phyloP scores from a whole-genome alignment of 1,140 invertebrate genomes.

The Tenebrio molitor region DNA sequence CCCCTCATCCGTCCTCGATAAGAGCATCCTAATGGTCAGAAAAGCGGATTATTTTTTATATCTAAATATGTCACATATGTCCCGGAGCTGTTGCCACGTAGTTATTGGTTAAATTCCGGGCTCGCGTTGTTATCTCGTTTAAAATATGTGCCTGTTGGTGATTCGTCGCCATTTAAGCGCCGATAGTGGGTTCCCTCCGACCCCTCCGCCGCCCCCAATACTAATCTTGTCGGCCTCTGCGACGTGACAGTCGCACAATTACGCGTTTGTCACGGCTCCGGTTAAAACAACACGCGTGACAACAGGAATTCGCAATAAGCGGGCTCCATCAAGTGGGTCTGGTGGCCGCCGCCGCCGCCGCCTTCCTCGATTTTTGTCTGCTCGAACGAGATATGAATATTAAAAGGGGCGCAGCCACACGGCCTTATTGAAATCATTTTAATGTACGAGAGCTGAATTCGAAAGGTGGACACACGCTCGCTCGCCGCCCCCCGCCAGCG shows the following conservation, averaged over 20 bases:
- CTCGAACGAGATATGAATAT: slow-evolving; percentile 49
- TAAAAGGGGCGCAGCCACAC: slow-evolving; percentile 11
- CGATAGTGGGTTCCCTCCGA: slow-evolving; percentile 1
- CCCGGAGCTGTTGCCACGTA: slow-evolving; percentile 49
- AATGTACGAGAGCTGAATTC: slow-evolving; percentile 44
- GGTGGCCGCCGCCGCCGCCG: slow-evolving; percentile 26
- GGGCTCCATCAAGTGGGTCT: slow-evolving; percentile 37
- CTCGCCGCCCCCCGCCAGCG: not conserved
- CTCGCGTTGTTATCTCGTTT: slow-evolving; percentile 46
- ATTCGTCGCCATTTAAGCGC: slow-evolving; percentile 44
- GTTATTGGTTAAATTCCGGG: slow-evolving; percentile 45
- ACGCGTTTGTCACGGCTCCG: slow-evolving; percentile 56
- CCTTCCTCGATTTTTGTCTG: slow-evolving; percentile 46
- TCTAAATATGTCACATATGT: slow-evolving; percentile 60
- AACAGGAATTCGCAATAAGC: slow-evolving; percentile 57
- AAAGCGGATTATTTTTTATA: slow-evolving; percentile 62
- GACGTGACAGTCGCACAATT: slow-evolving; percentile 59
- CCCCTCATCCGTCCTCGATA: slow-evolving; percentile 30
- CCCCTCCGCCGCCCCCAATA: slow-evolving; percentile 45
- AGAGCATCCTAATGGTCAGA: slow-evolving; percentile 56
- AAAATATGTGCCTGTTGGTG: slow-evolving; percentile 46
- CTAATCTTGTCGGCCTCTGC: slow-evolving; percentile 50
- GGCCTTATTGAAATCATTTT: slow-evolving; percentile 47
- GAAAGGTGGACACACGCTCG: slow-evolving; percentile 32
- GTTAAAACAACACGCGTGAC: slow-evolving; percentile 57